Conservation (phyloP, 2,113 vertebrate genomes). For the Xiphorhynchus elegans region DNA sequence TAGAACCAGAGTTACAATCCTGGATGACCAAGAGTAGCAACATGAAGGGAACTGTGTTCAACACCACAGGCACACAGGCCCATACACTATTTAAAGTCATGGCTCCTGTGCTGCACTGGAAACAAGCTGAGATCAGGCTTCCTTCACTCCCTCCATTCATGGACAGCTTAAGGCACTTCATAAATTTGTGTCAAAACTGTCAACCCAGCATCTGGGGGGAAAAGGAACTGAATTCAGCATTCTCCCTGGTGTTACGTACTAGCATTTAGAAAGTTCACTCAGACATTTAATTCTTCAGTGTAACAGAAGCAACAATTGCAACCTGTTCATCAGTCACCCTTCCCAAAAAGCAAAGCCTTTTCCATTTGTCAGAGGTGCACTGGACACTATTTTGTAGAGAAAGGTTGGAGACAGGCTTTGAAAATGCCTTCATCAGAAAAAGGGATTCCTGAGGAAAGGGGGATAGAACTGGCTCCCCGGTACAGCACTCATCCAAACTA, state of each 20-base stretch:
- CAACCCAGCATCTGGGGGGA: not conserved
- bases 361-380: not conserved
- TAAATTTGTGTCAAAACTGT: not conserved
- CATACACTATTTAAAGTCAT: fast-evolving
- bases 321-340: not conserved
- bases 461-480: not conserved
- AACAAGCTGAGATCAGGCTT: not conserved
- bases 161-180: not conserved
- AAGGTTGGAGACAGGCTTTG: not conserved
- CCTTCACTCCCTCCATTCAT: not conserved
- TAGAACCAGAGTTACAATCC: not conserved
- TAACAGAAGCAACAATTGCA: not conserved
- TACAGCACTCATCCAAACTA: not conserved
- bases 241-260: not conserved
- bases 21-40: not conserved
- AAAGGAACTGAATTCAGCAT: not conserved
- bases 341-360: not conserved
- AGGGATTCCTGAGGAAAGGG: not conserved
- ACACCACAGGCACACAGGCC: not conserved
- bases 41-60: not conserved
- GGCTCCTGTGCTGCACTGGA: not conserved
- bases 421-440: not conserved
- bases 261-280: not conserved
- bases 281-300: fast-evolving
- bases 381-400: not conserved